phyloP scores from a whole-genome alignment of 2,797 vertebrate genomes.

The Graptemys geographica region DNA sequence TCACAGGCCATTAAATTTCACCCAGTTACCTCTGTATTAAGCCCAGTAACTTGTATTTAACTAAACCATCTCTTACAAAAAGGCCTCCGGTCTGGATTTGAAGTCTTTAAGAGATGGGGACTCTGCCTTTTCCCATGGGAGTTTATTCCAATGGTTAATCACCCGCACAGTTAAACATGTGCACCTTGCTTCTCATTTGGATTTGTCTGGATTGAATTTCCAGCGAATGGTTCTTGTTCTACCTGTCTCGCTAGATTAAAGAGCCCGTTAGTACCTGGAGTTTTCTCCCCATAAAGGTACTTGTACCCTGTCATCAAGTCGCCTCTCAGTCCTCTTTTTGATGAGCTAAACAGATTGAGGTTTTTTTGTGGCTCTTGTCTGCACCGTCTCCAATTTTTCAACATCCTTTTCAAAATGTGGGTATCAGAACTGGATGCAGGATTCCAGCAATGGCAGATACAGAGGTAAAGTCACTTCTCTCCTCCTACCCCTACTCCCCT shows the following conservation, averaged over 20 bases:
- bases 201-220: background rate
- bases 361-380: background rate
- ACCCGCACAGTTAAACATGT: background rate
- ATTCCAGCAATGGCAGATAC: background rate
- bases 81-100: background rate
- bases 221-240: background rate
- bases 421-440: background rate
- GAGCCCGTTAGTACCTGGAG: no score
- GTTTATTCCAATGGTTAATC: no score
- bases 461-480: background rate
- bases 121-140: background rate
- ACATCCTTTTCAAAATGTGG: background rate
- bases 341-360: background rate
- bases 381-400: background rate
- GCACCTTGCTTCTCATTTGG: background rate
- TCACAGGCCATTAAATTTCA: background rate
- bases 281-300: no score
- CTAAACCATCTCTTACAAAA: background rate
- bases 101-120: background rate
- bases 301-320: no score
- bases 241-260: background rate
- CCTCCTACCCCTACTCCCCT: background rate
- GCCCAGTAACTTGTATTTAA: background rate
- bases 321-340: no score
- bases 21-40: background rate